A percentile compares a stretch with the other conserved stretches of the same genome.
Evolutionary conservation across 2,797 vertebrate species (phyloP).

Genomic region (Distichodus sexfasciatus): DNA sequence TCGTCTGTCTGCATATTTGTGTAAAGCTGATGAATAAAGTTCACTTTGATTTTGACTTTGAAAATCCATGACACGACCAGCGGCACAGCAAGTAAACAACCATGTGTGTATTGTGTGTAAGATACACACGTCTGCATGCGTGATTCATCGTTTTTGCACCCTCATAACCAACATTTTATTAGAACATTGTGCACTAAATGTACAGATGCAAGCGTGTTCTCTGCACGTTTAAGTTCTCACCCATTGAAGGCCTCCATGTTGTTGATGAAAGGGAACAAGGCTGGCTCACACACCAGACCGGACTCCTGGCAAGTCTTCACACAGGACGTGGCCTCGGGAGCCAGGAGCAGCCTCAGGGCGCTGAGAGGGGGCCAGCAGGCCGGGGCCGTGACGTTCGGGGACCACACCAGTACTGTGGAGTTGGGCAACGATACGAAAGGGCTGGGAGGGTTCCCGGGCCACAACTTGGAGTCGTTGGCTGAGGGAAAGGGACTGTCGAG

Average conservation of each 20-base stretch:
- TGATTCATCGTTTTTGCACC: too few relatives aligned
- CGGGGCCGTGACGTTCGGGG: constrained; percentile 60
- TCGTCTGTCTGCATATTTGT: too few relatives aligned
- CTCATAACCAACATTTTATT: too few relatives aligned
- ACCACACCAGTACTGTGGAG: constrained; percentile 81
- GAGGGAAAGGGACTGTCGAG: constrained; percentile 63
- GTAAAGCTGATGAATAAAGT: too few relatives aligned
- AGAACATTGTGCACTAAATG: too few relatives aligned
- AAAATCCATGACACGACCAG: too few relatives aligned
- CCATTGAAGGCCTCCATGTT: constrained; percentile 82
- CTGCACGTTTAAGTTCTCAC: constrained; percentile 71
- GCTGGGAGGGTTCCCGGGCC: constrained; percentile 56
- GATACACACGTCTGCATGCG: too few relatives aligned
- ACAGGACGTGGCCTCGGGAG: constrained; percentile 77
- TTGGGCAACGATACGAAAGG: constrained; percentile 76
- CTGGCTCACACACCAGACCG: constrained; percentile 86
- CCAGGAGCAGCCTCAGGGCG: constrained; percentile 81
- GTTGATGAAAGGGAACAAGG: constrained; percentile 91
- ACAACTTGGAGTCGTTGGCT: constrained; percentile 59
- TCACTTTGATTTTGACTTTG: too few relatives aligned
- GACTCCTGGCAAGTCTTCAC: constrained; percentile 79
- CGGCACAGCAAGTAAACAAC: too few relatives aligned
- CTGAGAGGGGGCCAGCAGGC: constrained; percentile 82
- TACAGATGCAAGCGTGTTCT: neutral
- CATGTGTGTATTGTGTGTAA: too few relatives aligned